A percentile compares a stretch with the other conserved stretches of the same genome.
These are phyloP conservation scores for Caradrina kadenii DNA, from an alignment of 2,888 invertebrate species.

Conservation along the genomic window DNA sequence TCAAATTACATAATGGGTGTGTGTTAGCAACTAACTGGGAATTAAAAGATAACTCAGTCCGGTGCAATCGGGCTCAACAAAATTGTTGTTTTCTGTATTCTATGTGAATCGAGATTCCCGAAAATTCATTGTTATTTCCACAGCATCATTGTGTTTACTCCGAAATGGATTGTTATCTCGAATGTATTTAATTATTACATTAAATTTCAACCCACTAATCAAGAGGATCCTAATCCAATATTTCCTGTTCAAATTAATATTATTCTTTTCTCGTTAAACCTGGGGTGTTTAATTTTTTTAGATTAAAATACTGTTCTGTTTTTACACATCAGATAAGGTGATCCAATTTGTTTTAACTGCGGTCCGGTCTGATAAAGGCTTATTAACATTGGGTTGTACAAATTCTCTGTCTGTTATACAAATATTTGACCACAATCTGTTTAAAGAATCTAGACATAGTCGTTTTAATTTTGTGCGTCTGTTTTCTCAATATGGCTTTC, in stretches of 20 bases:
- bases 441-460: conserved; percentile 20
- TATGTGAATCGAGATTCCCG: neutral
- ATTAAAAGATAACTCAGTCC: neutral
- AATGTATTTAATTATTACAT: conserved; percentile 29
- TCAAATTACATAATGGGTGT: neutral
- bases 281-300: conserved; percentile 21
- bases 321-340: conserved; percentile 49
- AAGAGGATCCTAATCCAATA: conserved; percentile 17
- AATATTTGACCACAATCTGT: conserved; percentile 27
- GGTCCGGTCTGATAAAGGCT: conserved; percentile 39
- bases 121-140: conserved; percentile 9
- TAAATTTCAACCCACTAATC: conserved; percentile 20
- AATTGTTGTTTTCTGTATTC: neutral
- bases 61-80: neutral
- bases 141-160: neutral
- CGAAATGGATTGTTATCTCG: neutral
- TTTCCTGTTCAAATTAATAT: conserved; percentile 23
- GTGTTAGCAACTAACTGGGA: neutral
- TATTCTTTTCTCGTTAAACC: conserved; percentile 12
- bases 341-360: conserved; percentile 60
- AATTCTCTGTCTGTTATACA: conserved; percentile 20
- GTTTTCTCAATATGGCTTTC: neutral
- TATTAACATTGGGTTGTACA: conserved; percentile 45
- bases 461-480: conserved; percentile 12
- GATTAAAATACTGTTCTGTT: conserved; percentile 30